A percentile compares a stretch with the other conserved stretches of the same genome.
These are phyloP conservation scores for Phylloscopus collybita DNA, from an alignment of 2,797 vertebrate species.

Conservation along the genomic window DNA sequence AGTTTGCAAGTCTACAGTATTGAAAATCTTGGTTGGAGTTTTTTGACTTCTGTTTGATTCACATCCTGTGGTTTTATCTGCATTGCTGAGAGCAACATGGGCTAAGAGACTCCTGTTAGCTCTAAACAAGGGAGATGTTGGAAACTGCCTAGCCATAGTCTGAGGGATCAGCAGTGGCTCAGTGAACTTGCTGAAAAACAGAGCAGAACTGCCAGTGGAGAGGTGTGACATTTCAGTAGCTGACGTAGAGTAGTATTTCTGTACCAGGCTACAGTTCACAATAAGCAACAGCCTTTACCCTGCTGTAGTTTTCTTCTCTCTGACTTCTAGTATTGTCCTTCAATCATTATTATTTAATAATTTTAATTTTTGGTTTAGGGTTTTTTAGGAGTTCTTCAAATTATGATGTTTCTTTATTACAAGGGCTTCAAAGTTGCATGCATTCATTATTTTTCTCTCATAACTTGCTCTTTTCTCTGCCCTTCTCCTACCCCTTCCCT, in stretches of 20 bases:
- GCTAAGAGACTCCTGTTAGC: neutral
- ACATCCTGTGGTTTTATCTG: neutral
- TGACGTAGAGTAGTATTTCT: neutral
- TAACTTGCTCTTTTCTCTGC: neutral
- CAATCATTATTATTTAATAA: neutral
- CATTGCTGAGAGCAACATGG: neutral
- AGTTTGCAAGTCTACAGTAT: neutral
- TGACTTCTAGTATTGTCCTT: neutral
- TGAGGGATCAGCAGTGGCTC: neutral
- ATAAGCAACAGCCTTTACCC: neutral
- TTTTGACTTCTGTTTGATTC: neutral
- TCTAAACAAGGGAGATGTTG: neutral
- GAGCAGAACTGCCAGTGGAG: neutral
- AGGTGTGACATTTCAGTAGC: neutral
- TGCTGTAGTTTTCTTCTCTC: neutral
- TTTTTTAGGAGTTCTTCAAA: neutral
- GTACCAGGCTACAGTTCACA: neutral
- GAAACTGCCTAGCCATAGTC: neutral
- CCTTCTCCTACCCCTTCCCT: fast-evolving
- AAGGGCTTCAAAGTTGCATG: neutral
- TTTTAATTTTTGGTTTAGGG: neutral
- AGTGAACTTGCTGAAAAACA: neutral
- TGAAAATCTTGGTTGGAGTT: neutral
- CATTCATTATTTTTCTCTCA: neutral
- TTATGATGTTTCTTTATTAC: neutral